Base-by-base conservation (phyloP, 92 coral and sea anemone species). In the Porites evermanni region DNA sequence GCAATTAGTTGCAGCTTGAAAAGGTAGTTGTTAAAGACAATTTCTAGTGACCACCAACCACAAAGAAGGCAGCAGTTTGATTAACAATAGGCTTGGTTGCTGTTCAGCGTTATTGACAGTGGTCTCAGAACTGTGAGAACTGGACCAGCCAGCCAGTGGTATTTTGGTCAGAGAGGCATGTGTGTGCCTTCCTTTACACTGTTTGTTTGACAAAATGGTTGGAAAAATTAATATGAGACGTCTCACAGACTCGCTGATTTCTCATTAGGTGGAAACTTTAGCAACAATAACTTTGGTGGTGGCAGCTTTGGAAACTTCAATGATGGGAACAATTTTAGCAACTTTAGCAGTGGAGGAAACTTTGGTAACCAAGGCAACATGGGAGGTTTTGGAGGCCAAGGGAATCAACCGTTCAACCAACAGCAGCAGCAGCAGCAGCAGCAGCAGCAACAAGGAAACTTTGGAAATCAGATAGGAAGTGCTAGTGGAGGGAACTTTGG, bases 381-480 rank as follows among this genome's bases (percentile, higher is more conserved):
- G 80, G 93, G 95, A 8, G 91, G 91, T 78, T 90, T 78, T 86
- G 93, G 93, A 50, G 86, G 84, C 83, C 95, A 92, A 76, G 90
- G 87, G 23, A 90, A 84, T 77, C 93, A 91, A 4, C 47, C 47
- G 47, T 38, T 38, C 47, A 60, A 80, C 83, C 29, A 87, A 79
- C 17, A 59, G 76, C 84, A 66, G 66, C 70, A 85, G 60, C 79
- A 85, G 67, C 87, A 85, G 19, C 67, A 77, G 20, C 81, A 78
- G 58, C 81, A 78, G 82, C 82, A 82, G n/a, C 85, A 86, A 24
- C 69, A 86, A 75, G 88, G 91, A 7, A 78, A 77, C 88, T 89
- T 85, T 54, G 90, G 88, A 53, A 92, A 82, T 71, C 89, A 88
- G 52, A 87, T 91, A 67, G 70, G 85, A 72, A 83, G 84, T n/a